Evolutionary conservation across 2,797 vertebrate genomes (phyloP).

Genomic region (Peromyscus aztecus): DNA sequence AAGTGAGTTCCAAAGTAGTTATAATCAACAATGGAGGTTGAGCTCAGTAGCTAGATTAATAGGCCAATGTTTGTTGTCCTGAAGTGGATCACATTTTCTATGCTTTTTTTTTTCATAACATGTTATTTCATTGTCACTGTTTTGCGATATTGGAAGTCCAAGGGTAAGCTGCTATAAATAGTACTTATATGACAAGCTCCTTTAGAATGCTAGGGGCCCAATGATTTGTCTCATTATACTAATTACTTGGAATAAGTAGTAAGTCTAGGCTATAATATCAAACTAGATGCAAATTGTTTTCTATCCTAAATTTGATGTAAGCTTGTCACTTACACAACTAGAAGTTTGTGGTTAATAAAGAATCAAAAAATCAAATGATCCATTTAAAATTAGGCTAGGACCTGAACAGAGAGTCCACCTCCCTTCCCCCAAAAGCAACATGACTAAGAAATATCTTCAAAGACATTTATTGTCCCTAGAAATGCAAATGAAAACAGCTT

Average conservation of each 20-base stretch:
- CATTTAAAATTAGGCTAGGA: neutral
- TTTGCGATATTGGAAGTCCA: neutral
- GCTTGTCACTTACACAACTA: neutral
- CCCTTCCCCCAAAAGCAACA: too few species aligned
- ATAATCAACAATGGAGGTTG: neutral
- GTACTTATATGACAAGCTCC: neutral
- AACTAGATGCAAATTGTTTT: neutral
- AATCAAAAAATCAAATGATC: neutral
- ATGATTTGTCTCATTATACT: neutral
- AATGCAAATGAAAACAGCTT: neutral
- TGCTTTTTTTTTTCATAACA: neutral
- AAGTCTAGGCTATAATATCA: neutral
- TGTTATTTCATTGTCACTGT: neutral
- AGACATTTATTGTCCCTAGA: neutral
- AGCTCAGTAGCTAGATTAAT: neutral
- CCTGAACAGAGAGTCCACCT: neutral
- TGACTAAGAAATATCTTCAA: neutral
- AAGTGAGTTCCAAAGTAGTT: neutral
- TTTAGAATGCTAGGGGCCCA: neutral
- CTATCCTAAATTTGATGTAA: neutral
- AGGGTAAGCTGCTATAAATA: neutral
- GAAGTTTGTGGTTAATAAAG: neutral
- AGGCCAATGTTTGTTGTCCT: neutral
- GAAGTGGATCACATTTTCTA: neutral
- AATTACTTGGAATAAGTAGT: neutral